Percentiles rank a stretch among this genome's conserved stretches.
Conservation (phyloP, 2,888 invertebrate species). For the Himalopsyche japonica region DNA sequence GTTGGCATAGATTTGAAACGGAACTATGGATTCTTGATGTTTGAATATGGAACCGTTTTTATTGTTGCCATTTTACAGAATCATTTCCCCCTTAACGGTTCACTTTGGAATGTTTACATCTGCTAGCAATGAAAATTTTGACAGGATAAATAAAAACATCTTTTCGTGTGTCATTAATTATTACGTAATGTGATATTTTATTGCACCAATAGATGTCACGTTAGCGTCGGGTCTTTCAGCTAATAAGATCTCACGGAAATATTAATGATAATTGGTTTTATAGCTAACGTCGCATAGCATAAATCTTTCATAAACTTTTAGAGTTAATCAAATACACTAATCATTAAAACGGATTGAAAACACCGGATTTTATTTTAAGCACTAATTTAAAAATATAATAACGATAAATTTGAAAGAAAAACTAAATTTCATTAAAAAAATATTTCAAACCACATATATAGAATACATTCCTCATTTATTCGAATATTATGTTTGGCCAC, state of each 20-base stretch:
- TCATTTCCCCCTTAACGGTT: background rate
- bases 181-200: constrained; percentile 1
- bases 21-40: background rate
- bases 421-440: too few species aligned
- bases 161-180: background rate
- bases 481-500: too few species aligned
- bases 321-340: too few species aligned
- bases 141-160: background rate
- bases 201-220: background rate
- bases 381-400: too few species aligned
- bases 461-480: too few species aligned
- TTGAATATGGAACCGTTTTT: background rate
- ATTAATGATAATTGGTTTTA: background rate
- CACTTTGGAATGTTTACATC: background rate
- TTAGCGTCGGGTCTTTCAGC: background rate
- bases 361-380: too few species aligned
- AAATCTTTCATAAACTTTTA: too few species aligned
- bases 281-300: background rate
- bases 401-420: too few species aligned
- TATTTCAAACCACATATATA: too few species aligned
- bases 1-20: constrained; percentile 13
- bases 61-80: background rate
- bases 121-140: background rate
- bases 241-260: background rate
- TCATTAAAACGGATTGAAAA: too few species aligned